Conservation (phyloP, 2,797 vertebrate genomes). For the Pseudochaenichthys georgianus region DNA sequence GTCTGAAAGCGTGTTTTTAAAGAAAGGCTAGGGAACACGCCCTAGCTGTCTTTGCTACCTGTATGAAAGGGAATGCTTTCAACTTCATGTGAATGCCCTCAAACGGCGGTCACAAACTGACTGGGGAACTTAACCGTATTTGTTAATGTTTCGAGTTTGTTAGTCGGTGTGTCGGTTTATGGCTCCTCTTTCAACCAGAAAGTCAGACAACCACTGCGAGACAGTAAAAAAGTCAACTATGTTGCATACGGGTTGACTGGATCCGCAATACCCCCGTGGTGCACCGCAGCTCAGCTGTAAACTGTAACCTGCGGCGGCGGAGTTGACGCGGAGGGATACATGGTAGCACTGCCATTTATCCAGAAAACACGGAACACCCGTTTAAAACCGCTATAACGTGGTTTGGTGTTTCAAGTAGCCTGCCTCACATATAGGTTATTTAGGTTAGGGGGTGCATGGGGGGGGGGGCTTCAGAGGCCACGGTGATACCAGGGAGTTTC, state of each 20-base stretch:
- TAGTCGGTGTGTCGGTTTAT: neutral
- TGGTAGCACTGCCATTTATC: neutral
- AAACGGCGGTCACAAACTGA: constrained; percentile 50
- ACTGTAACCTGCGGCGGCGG: constrained; percentile 59
- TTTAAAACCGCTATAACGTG: neutral
- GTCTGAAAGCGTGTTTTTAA: constrained; percentile 26
- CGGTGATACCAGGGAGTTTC: constrained; percentile 81
- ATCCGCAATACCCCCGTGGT: constrained; percentile 50
- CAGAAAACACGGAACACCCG: neutral
- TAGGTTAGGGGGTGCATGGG: constrained; percentile 9
- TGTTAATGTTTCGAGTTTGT: constrained; percentile 8
- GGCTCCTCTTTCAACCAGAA: neutral
- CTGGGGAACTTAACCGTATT: neutral
- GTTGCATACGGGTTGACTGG: constrained; percentile 51
- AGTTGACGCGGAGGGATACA: constrained; percentile 52
- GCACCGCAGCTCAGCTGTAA: constrained; percentile 57
- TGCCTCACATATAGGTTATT: neutral
- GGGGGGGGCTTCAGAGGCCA: constrained; percentile 70
- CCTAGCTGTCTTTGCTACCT: constrained; percentile 70
- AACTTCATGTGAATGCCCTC: constrained; percentile 68
- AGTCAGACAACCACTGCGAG: constrained; percentile 6
- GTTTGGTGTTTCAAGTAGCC: neutral
- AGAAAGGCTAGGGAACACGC: constrained; percentile 67
- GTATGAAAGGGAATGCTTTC: constrained; percentile 54
- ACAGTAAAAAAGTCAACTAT: constrained; percentile 57